Conservation (phyloP, 1,140 invertebrate genomes). For the Belonocnema kinseyi region DNA sequence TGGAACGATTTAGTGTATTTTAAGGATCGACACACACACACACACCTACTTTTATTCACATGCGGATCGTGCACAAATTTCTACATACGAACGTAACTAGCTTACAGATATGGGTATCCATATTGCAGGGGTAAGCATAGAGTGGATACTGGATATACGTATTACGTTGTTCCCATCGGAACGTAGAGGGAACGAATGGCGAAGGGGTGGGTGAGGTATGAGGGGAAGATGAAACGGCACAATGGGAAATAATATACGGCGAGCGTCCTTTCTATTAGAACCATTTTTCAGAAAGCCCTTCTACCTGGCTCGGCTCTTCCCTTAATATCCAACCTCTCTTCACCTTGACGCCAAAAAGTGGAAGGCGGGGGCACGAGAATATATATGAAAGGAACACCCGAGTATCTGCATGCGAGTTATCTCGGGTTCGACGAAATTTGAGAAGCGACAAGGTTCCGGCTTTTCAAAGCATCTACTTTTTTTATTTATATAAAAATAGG, state of each 20-base stretch:
- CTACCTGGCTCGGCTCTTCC: slow-evolving; percentile 49
- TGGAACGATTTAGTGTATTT: too few species aligned
- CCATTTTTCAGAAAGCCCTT: slow-evolving; percentile 55
- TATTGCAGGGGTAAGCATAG: slow-evolving; percentile 38
- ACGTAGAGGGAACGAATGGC: slow-evolving; percentile 40
- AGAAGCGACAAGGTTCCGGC: slow-evolving; percentile 47
- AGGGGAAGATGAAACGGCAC: slow-evolving; percentile 42
- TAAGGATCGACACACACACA: too few species aligned
- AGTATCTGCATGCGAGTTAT: slow-evolving; percentile 44
- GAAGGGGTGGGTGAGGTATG: slow-evolving; percentile 21
- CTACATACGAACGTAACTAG: background rate
- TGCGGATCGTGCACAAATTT: too few species aligned
- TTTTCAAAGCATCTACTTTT: slow-evolving; percentile 39
- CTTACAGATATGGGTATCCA: slow-evolving; percentile 28
- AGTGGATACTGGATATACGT: slow-evolving; percentile 45
- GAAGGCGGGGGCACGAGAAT: slow-evolving; percentile 17
- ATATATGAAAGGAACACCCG: slow-evolving; percentile 45
- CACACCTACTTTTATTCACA: too few species aligned
- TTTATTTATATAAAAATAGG: background rate
- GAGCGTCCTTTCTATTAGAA: slow-evolving; percentile 56
- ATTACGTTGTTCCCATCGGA: background rate
- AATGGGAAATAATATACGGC: slow-evolving; percentile 58
- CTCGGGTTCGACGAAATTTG: slow-evolving; percentile 50
- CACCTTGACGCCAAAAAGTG: slow-evolving; percentile 55
- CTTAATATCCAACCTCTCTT: slow-evolving; percentile 52